These are phyloP conservation scores for Sycophila texana DNA, from an alignment of 2,888 invertebrate genomes.

Conservation along the genomic window DNA sequence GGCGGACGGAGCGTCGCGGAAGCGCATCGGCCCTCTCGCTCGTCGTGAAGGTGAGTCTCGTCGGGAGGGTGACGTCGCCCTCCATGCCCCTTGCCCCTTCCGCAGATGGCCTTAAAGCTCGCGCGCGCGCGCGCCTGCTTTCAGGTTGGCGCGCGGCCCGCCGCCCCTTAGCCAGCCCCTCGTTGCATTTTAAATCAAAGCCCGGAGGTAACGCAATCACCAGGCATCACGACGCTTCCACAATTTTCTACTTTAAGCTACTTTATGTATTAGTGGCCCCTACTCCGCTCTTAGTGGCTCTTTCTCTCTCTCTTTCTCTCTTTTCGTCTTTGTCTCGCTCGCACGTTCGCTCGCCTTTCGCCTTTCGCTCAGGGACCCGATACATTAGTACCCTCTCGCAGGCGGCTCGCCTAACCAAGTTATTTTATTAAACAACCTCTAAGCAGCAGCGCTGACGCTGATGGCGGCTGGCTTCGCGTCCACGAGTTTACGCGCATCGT, in stretches of 20 bases:
- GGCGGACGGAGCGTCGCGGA: not conserved
- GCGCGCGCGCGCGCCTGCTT: slow-evolving; percentile 49
- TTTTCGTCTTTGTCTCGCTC: slow-evolving; percentile 26
- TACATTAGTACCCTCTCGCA: slow-evolving; percentile 55
- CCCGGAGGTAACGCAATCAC: slow-evolving; percentile 76
- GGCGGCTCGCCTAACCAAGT: slow-evolving; percentile 65
- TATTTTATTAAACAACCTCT: slow-evolving; percentile 74
- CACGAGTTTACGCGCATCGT: slow-evolving; percentile 54
- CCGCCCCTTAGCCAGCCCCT: slow-evolving; percentile 66
- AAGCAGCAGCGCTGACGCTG: slow-evolving; percentile 39
- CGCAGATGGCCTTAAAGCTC: not conserved
- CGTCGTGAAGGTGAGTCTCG: no score
- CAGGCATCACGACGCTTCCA: slow-evolving; percentile 76
- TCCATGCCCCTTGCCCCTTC: not conserved
- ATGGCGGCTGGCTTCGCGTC: not conserved
- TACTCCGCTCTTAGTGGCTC: not conserved
- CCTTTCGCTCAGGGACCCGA: slow-evolving; percentile 38
- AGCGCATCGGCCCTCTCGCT: not conserved
- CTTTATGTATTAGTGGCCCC: slow-evolving; percentile 74
- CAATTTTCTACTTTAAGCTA: slow-evolving; percentile 77
- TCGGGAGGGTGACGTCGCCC: not conserved
- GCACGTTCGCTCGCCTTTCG: not conserved
- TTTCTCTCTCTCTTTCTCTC: slow-evolving; percentile 52
- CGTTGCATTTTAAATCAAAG: slow-evolving; percentile 76
- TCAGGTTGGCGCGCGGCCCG: slow-evolving; percentile 48